Evolutionary conservation across 2,797 vertebrate species (phyloP), one percentile per base, ranked within the genome.

Genomic region (Typhlichthys eigenmanni): DNA sequence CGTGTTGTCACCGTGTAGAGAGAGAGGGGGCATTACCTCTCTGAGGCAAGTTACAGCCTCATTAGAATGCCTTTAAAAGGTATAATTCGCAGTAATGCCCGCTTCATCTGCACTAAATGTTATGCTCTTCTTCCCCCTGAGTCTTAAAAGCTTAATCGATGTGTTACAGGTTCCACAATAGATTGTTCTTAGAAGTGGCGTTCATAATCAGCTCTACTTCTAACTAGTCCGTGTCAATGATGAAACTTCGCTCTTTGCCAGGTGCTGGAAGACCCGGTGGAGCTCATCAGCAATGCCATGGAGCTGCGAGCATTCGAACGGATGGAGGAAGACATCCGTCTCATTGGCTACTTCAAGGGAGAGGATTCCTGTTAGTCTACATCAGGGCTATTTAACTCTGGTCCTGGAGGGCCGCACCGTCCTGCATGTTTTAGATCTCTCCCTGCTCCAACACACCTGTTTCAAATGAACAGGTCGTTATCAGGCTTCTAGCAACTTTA

Each of bases 221-320:
- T 29, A 29, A 29, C 4, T 29, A 29, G 24, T 29, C 24, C 4
- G 24, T 29, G 24, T 4, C 24, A 29, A 29, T 4, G 24, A 29
- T 4, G 24, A 29, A 68, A 0, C 32, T 16, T 5, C 53, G 17
- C 52, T 1, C 13, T 34, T 67, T 65, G n/a, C 55, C 32, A 99
- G 97, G 91, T 98, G 69, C 89, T 96, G 62, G 97, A 98, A 86
- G 97, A 98, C 62, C 95, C 97, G 0, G 96, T 99, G 70, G 97
- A 99, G 69, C 85, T 97, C 75, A 95, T 99, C 80, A 96, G 94
- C 62, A 97, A 69, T 68, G 93, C 95, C 55, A 90, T 95, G 88
- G 97, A 98, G 86, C 91, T 96, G 63, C 93, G 95, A 63, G 96
- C 95, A 69, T 98, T 99, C 7, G 95, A 98, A 72, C 91, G 94